Base-by-base conservation (phyloP, 2,888 invertebrate species). In the Andrena minutula region DNA sequence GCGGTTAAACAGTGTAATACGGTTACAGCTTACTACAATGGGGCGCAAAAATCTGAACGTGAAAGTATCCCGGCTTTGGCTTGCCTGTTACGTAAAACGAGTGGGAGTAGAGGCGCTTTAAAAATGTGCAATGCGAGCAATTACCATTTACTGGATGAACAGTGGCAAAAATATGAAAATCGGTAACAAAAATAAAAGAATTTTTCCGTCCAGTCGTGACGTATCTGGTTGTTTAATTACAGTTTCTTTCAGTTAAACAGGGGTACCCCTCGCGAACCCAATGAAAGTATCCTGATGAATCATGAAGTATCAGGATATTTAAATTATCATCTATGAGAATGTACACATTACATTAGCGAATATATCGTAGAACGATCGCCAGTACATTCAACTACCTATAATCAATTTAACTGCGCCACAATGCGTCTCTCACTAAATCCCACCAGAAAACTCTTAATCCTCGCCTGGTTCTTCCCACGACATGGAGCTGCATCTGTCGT, bases 51-150 rank as follows among this genome's bases (percentile, higher is more conserved):
- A 89, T 90, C 85, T 81, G 66, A 47, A 89, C 89, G 91, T 91
- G 92, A 92, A 92, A 92, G 91, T 92, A 90, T 85, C 75, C 76
- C 76, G 80, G 79, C 84, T 87, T 83, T 79, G 79, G 76, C 80
- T 87, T 71, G 85, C 49, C 77, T 53, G 78, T 90, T 90, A 86
- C 86, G 86, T 86, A 91, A 90, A 71, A 53, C 71, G 77, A 80
- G 86, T 79, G 82, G 81, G 84, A 83, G 86, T 83, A 79, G 65
- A 73, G 41, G 58, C 51, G 72, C 49, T 83, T 86, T 87, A 78
- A 85, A 83, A 83, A 75, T 72, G 49, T 69, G 41, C 75, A 68
- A 65, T 30, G 47, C 51, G 53, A 7, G 47, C 28, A 60, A 51
- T 72, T 28, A 51, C 73, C 66, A 75, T 74, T 68, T 41, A 58